Percentiles rank a stretch among this genome's conserved stretches.
Conservation (phyloP, 2,888 invertebrate species). For the Andrena camellia region DNA sequence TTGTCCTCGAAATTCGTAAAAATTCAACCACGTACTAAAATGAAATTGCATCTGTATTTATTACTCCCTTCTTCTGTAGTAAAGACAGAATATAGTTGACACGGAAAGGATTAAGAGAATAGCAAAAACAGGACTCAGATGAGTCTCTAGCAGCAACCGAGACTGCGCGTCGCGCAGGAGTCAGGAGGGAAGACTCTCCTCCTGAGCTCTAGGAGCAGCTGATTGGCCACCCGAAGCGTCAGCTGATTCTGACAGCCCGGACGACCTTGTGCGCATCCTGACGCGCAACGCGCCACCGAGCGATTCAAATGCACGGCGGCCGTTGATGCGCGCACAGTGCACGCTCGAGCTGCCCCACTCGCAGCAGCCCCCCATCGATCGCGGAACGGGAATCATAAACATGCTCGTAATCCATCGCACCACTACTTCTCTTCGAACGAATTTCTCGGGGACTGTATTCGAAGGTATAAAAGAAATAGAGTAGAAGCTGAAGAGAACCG, state of each 20-base stretch:
- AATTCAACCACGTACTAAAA: too few relatives aligned
- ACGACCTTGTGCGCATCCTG: slow-evolving; percentile 70
- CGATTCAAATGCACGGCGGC: slow-evolving; percentile 19
- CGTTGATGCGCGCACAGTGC: slow-evolving; percentile 3
- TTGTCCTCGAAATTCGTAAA: too few relatives aligned
- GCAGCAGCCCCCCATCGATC: too few relatives aligned
- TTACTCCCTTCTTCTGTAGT: too few relatives aligned
- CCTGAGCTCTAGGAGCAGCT: slow-evolving; percentile 70
- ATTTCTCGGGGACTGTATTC: too few relatives aligned
- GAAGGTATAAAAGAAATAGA: background rate
- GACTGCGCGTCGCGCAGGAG: slow-evolving; percentile 1
- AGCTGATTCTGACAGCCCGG: slow-evolving; percentile 80
- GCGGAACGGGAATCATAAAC: background rate
- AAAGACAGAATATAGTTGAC: too few relatives aligned
- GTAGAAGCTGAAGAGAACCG: too few relatives aligned
- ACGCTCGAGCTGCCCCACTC: background rate
- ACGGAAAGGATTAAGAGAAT: background rate
- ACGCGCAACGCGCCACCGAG: slow-evolving; percentile 36
- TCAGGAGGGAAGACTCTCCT: slow-evolving; percentile 27
- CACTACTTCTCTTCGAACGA: too few relatives aligned
- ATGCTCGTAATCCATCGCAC: too few relatives aligned
- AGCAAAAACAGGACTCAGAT: background rate
- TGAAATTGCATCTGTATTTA: too few relatives aligned
- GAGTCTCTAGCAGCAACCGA: too few relatives aligned
- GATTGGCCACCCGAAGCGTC: slow-evolving; percentile 71